Percentiles rank a stretch among this genome's conserved stretches.
These are phyloP conservation scores for Eulemur rufifrons DNA, from an alignment of 2,113 vertebrate species.

Conservation along the genomic window DNA sequence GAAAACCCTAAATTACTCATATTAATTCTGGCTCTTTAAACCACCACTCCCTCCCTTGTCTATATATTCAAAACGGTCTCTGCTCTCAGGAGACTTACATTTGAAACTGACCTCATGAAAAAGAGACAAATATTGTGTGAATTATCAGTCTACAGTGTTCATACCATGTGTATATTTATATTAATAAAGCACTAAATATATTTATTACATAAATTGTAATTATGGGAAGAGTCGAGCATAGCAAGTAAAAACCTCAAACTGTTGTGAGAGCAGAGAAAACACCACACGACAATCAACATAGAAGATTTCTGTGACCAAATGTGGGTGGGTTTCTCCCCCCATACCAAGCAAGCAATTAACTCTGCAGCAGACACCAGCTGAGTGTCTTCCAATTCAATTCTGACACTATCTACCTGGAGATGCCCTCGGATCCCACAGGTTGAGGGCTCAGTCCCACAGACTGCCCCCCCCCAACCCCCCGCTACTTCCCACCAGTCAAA, in stretches of 20 bases:
- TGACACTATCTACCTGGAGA: neutral
- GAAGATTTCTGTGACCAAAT: neutral
- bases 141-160: neutral
- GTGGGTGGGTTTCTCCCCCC: neutral
- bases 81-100: neutral
- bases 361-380: neutral
- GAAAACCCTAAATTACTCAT: neutral
- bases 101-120: neutral
- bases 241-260: neutral
- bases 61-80: neutral
- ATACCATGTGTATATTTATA: neutral
- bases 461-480: neutral
- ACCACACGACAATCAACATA: neutral
- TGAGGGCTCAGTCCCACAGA: neutral
- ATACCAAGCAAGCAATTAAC: neutral
- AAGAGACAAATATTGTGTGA: neutral
- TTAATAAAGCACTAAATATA: neutral
- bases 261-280: too few relatives aligned
- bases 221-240: neutral
- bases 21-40: neutral
- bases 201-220: neutral
- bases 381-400: neutral
- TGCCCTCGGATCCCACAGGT: neutral
- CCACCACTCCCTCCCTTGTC: neutral
- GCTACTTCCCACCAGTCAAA: neutral